Conservation (phyloP, 2,888 invertebrate genomes). For the Dynastes tityus region DNA sequence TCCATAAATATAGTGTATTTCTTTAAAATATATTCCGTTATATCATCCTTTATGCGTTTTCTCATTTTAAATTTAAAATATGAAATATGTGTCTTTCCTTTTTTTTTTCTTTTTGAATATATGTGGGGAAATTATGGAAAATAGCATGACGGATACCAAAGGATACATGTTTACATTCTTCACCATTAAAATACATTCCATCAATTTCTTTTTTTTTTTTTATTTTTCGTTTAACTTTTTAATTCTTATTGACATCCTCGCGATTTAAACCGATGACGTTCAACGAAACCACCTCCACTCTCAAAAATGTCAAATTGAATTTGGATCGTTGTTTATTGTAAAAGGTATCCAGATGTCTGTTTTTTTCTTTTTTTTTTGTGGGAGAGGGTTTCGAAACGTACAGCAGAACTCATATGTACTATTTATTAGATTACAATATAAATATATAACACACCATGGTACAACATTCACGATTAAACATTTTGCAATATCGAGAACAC, state of each 20-base stretch:
- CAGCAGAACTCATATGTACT: slow-evolving; percentile 50
- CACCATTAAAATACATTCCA: slow-evolving; percentile 6
- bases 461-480: slow-evolving; percentile 59
- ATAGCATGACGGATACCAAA: slow-evolving; percentile 8
- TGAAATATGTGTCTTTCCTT: slow-evolving; percentile 51
- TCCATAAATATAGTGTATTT: slow-evolving; percentile 14
- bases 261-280: slow-evolving; percentile 66
- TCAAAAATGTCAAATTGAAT: too few species aligned
- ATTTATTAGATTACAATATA: slow-evolving; percentile 16
- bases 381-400: slow-evolving; percentile 46
- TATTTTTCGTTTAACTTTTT: slow-evolving; percentile 62
- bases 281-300: neutral
- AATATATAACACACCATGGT: slow-evolving; percentile 61
- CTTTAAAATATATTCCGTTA: slow-evolving; percentile 37
- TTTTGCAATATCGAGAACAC: slow-evolving; percentile 70
- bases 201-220: neutral
- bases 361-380: too few species aligned
- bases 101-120: slow-evolving; percentile 60
- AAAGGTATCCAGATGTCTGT: neutral
- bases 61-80: neutral
- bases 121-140: slow-evolving; percentile 66
- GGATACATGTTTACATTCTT: slow-evolving; percentile 31
- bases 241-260: slow-evolving; percentile 69
- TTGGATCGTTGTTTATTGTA: neutral
- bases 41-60: slow-evolving; percentile 49